Conservation (phyloP, 2,113 vertebrate species). For the Murina feae region DNA sequence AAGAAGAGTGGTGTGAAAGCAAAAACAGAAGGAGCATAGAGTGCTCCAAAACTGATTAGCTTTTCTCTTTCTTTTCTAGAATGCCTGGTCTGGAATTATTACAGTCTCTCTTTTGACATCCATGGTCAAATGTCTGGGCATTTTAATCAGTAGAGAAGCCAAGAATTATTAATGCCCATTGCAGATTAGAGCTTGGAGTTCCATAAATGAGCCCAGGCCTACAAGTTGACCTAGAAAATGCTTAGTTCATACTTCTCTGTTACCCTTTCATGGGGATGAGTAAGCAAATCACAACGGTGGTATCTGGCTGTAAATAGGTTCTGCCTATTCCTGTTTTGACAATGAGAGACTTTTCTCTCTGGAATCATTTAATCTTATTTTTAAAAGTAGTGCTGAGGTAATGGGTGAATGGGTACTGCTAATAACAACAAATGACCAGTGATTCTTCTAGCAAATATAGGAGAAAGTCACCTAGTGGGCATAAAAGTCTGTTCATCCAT, state of each 20-base stretch:
- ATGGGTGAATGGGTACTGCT: background rate
- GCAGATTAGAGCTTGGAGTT: background rate
- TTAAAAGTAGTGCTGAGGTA: background rate
- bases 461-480: background rate
- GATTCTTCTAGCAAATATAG: background rate
- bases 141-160: background rate
- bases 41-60: background rate
- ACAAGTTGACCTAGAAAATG: background rate
- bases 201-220: background rate
- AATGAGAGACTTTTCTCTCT: background rate
- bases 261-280: background rate
- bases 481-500: background rate
- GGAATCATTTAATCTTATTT: conserved; percentile 17
- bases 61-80: background rate
- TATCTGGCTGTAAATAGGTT: background rate
- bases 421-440: background rate
- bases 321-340: background rate
- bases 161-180: background rate
- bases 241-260: background rate
- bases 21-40: background rate
- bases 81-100: background rate
- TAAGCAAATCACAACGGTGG: background rate
- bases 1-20: background rate
- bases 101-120: background rate
- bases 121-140: background rate